Base-by-base conservation (phyloP, 2,797 vertebrate species). In the Columba guinea region DNA sequence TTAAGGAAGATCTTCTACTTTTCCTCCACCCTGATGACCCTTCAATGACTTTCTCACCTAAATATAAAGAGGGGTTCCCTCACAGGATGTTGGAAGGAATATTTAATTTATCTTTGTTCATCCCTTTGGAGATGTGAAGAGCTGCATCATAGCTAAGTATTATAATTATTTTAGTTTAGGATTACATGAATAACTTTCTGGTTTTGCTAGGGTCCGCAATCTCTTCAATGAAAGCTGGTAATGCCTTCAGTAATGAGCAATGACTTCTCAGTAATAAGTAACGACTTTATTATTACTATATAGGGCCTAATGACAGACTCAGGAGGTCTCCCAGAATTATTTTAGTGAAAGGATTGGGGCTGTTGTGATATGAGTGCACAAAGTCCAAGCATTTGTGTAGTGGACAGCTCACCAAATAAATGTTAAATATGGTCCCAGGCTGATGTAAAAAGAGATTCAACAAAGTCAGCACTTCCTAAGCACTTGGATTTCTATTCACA, bases 381-480 rank as follows among this genome's bases (percentile, higher is more conserved):
- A 59, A 55, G 27, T 55, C 52, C 51, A 67, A 32, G 7, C 5
- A 11, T 56, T 41, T 80, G 4, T 11, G n/a, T 13, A 28, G 13
- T 24, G 79, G 74, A 82, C 39, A 95, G 81, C 24, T 92, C 84
- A 94, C 60, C 89, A 95, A 94, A 95, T 83, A 84, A 69, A 89
- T 95, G 44, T 91, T 91, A 87, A 96, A 82, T 70, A 92, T 64
- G 51, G 13, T 79, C 81, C 44, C 86, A 95, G 90, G 92, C 88
- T 97, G 93, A 85, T 89, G 90, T 87, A 76, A 87, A 84, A 96
- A 95, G 84, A 90, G 35, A 26, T 18, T 35, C 48, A 46, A 63
- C 44, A 44, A 13, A 44, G 44, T 19, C 44, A 44, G 18, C 18
- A 44, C 77, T 80, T 91, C 21, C 34, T 75, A 62, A 92, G 32